Conservation (phyloP, 30 jellyfish, hydroid and myxozoan genomes). For the Euphysa ruthae region DNA sequence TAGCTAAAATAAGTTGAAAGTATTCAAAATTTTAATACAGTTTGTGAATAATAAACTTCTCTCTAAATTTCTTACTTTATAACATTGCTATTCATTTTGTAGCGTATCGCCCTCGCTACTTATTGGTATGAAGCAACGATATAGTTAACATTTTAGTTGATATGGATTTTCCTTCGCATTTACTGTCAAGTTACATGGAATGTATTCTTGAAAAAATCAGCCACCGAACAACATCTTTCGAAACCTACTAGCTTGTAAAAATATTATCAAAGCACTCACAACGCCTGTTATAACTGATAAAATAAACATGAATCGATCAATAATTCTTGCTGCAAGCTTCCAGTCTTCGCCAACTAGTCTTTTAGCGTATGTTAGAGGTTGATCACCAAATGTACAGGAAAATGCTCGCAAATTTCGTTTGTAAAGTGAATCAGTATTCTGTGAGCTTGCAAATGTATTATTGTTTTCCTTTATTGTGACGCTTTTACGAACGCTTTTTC, state of each 20-base stretch:
- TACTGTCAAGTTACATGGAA: too few relatives aligned
- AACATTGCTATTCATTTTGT: too few relatives aligned
- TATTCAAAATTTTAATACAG: too few relatives aligned
- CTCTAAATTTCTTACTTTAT: too few relatives aligned
- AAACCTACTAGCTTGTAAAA: constrained; percentile 59
- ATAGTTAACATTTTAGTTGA: too few relatives aligned
- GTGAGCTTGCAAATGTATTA: too few relatives aligned
- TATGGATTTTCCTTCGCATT: too few relatives aligned
- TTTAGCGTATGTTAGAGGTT: constrained; percentile 2
- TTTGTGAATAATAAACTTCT: too few relatives aligned
- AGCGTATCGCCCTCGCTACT: too few relatives aligned
- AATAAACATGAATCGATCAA: constrained; percentile 67
- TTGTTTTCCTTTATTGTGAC: background rate
- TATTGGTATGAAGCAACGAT: too few relatives aligned
- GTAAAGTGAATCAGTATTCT: background rate
- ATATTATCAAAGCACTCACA: constrained; percentile 63
- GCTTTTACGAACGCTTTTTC: background rate
- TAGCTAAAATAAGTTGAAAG: too few relatives aligned
- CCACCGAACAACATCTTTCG: constrained; percentile 42
- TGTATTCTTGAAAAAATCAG: too few relatives aligned
- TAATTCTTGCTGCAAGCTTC: constrained; percentile 71
- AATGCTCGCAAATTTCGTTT: background rate
- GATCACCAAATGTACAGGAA: background rate
- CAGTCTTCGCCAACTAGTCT: constrained; percentile 65
- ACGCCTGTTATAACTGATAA: constrained; percentile 61